A percentile compares a stretch with the other conserved stretches of the same genome.
Evolutionary conservation across 2,113 vertebrate species (phyloP).

Genomic region (Hyla sarda): DNA sequence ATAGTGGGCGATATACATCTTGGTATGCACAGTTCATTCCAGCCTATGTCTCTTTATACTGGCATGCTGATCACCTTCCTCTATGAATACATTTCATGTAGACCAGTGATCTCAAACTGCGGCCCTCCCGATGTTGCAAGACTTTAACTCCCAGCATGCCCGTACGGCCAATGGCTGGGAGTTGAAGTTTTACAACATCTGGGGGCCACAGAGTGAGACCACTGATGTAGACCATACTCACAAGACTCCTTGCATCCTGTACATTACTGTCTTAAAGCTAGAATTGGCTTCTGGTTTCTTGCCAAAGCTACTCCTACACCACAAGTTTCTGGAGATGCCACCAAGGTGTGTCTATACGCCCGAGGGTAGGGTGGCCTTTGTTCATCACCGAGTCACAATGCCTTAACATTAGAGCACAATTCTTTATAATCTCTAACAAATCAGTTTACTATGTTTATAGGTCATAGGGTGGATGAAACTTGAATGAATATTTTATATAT

Average conservation of each 20-base stretch:
- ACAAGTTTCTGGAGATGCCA: neutral
- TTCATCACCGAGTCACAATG: neutral
- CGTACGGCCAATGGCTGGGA: too few species aligned
- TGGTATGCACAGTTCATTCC: neutral
- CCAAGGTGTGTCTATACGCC: conserved; percentile 25
- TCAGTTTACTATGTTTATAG: neutral
- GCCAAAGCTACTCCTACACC: neutral
- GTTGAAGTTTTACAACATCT: too few species aligned
- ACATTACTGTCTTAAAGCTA: neutral
- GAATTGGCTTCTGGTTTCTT: neutral
- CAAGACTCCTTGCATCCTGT: neutral
- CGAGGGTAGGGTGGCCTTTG: conserved; percentile 11
- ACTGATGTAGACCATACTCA: too few species aligned
- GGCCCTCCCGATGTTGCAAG: too few species aligned
- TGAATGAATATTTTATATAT: neutral
- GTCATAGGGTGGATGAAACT: neutral
- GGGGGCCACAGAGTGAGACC: too few species aligned
- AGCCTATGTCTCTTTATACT: neutral
- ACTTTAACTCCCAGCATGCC: too few species aligned
- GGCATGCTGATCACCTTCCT: neutral
- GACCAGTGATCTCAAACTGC: too few species aligned
- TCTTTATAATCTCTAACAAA: neutral
- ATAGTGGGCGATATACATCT: neutral
- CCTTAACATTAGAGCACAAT: too few species aligned
- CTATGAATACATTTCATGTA: neutral